Conservation (phyloP, 2,888 invertebrate genomes). For the Agriopis aurantiaria region DNA sequence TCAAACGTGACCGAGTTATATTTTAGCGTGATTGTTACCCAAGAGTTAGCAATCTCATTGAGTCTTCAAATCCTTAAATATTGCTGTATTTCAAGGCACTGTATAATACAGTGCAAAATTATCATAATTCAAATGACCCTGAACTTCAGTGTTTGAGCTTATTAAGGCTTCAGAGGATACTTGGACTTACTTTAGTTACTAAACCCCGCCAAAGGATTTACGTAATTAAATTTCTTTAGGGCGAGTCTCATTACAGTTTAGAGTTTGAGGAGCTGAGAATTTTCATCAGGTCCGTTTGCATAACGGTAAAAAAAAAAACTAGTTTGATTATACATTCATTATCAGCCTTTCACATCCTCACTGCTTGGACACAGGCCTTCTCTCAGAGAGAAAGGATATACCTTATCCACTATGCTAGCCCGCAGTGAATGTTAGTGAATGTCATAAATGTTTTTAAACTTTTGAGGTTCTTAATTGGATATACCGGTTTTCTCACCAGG, state of each 20-base stretch:
- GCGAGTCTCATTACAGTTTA: conserved; percentile 23
- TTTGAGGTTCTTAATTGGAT: no score
- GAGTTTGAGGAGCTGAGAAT: conserved; percentile 20
- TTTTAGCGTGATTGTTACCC: no score
- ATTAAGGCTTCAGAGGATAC: conserved; percentile 19
- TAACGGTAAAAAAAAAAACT: background rate
- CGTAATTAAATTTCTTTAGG: conserved; percentile 33
- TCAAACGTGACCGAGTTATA: no score
- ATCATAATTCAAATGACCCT: conserved; percentile 19
- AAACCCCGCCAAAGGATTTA: conserved; percentile 17
- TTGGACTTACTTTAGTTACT: conserved; percentile 22
- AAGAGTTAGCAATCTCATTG: no score
- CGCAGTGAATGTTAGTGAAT: no score
- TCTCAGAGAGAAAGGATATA: no score
- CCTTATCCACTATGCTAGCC: no score
- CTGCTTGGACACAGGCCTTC: no score
- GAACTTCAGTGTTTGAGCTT: background rate
- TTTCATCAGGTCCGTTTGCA: conserved; percentile 9
- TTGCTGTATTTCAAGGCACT: background rate
- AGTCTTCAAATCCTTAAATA: background rate
- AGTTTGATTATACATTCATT: no score
- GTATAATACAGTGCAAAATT: conserved; percentile 9
- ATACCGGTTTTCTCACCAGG: no score
- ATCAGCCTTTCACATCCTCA: no score
- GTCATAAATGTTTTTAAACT: no score